These are phyloP conservation scores for Phortica okadai DNA, from an alignment of 2,888 invertebrate genomes.

Conservation along the genomic window DNA sequence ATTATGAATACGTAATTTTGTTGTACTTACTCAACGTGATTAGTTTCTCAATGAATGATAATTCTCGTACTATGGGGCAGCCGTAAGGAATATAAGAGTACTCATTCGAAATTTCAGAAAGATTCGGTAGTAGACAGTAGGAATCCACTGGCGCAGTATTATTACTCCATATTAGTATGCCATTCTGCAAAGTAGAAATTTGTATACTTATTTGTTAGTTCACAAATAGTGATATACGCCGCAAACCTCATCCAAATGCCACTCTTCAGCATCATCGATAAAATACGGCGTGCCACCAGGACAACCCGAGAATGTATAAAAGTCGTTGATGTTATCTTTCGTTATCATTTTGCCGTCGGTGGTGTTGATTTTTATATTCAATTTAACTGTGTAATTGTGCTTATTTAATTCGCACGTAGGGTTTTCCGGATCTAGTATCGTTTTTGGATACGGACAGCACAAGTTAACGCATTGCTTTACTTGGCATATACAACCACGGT, in stretches of 20 bases:
- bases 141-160: no score
- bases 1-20: no score
- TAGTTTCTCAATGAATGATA: neutral
- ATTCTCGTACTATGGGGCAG: neutral
- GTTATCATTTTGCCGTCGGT: conserved; percentile 30
- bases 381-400: no score
- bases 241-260: conserved; percentile 47
- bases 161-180: conserved; percentile 20
- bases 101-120: no score
- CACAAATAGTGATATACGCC: neutral
- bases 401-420: no score
- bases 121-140: no score
- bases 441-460: no score
- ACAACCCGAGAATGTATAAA: conserved; percentile 44
- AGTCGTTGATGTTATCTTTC: conserved; percentile 39
- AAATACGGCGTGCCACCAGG: conserved; percentile 46
- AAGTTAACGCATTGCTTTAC: no score
- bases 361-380: neutral
- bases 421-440: no score
- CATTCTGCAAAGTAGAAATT: conserved; percentile 40
- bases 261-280: conserved; percentile 21
- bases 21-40: conserved; percentile 4
- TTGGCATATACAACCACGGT: no score
- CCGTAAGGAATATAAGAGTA: neutral
- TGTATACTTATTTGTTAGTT: neutral